A percentile compares a stretch with the other conserved stretches of the same genome.
These are phyloP conservation scores for Macaria notata DNA, from an alignment of 2,888 invertebrate species.

Conservation along the genomic window DNA sequence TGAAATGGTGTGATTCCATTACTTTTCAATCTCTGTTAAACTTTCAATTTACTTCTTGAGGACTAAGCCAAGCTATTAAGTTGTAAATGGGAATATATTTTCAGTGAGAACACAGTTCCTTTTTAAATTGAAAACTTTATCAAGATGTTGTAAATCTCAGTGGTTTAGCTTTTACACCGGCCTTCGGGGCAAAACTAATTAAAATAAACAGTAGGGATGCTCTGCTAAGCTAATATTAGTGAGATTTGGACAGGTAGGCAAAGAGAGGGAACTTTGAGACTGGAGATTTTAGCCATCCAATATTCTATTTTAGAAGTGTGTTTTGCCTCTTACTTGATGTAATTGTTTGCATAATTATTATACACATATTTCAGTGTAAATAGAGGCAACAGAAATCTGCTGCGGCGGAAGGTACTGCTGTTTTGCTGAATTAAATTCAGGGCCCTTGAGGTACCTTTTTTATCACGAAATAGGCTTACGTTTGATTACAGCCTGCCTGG, in stretches of 20 bases:
- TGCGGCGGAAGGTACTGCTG: no score
- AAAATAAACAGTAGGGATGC: not conserved
- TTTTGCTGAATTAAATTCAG: no score
- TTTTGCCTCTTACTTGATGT: no score
- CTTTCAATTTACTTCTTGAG: not conserved
- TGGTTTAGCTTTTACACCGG: not conserved
- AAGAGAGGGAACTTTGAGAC: not conserved
- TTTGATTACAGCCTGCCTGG: no score
- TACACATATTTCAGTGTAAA: no score
- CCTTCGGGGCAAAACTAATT: not conserved
- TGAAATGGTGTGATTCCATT: not conserved
- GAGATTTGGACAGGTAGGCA: not conserved
- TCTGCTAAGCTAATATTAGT: slow-evolving; percentile 1
- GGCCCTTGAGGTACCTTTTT: no score
- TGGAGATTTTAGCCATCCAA: no score
- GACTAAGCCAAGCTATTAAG: not conserved
- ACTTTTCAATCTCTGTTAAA: not conserved
- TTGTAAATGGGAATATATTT: not conserved
- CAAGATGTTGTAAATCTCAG: slow-evolving; percentile 5
- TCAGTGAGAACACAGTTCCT: not conserved
- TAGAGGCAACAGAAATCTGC: no score
- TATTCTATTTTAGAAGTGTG: no score
- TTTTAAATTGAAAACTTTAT: slow-evolving; percentile 16
- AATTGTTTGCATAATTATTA: no score
- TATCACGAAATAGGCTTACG: no score